A percentile compares a stretch with the other conserved stretches of the same genome.
These are phyloP conservation scores for Parotocinclus haroldoi DNA, from an alignment of 2,797 vertebrate species.

Conservation along the genomic window DNA sequence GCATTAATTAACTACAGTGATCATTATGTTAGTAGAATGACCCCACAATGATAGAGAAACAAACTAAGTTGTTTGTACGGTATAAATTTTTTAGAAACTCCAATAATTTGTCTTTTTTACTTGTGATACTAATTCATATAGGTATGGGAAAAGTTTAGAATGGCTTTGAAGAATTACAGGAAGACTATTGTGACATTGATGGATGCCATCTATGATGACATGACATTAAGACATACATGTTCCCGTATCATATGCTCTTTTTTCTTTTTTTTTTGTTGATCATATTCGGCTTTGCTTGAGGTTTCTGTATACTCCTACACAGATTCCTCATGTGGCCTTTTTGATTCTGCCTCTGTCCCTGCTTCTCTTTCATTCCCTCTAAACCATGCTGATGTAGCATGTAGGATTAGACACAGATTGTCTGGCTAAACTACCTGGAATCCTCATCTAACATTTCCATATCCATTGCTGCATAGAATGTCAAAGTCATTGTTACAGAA, in stretches of 20 bases:
- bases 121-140: no score
- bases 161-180: no score
- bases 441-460: neutral
- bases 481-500: neutral
- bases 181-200: no score
- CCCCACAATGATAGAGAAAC: no score
- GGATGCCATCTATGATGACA: no score
- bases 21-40: no score
- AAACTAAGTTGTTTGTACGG: no score
- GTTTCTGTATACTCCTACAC: slow-evolving; percentile 13
- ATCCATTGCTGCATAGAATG: neutral
- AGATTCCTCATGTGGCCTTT: neutral
- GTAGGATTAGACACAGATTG: neutral
- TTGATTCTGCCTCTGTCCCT: no score
- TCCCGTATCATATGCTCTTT: slow-evolving; percentile 4
- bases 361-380: neutral
- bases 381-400: neutral
- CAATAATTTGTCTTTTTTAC: no score
- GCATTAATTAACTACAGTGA: no score
- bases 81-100: no score
- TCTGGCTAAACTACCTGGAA: neutral
- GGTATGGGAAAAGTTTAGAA: no score
- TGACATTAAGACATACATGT: neutral
- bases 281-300: slow-evolving; percentile 11
- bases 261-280: slow-evolving; percentile 24